Evolutionary conservation across 2,113 vertebrate genomes (phyloP).

Genomic region (Catagonus wagneri): DNA sequence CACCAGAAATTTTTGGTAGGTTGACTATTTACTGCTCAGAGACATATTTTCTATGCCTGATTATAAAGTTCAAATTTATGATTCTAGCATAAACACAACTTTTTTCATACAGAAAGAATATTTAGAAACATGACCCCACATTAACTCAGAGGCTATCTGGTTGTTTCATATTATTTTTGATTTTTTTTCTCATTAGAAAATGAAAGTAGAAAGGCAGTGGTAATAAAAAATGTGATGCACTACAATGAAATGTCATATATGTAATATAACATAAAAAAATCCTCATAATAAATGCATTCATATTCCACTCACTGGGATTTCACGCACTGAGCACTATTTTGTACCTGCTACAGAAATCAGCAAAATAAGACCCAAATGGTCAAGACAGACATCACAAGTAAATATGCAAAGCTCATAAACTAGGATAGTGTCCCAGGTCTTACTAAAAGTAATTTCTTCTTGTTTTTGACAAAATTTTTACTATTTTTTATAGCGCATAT

Average conservation of each 20-base stretch:
- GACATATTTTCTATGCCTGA: neutral
- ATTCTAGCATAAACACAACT: neutral
- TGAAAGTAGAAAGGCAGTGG: neutral
- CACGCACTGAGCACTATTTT: neutral
- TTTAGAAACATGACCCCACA: neutral
- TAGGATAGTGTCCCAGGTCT: neutral
- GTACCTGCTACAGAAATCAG: neutral
- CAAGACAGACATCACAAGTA: neutral
- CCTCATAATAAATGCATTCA: neutral
- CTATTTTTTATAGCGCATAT: neutral
- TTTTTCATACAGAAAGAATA: neutral
- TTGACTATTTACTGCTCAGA: neutral
- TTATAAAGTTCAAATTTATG: neutral
- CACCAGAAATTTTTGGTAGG: neutral
- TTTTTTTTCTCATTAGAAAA: constrained; percentile 1
- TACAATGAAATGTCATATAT: neutral
- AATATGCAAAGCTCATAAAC: neutral
- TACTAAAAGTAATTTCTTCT: neutral
- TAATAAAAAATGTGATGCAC: neutral
- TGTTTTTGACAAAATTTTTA: neutral
- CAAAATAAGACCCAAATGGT: neutral
- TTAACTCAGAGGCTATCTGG: neutral
- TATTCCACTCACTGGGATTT: neutral
- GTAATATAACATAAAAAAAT: neutral
- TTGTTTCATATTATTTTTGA: neutral